Evolutionary conservation across 1,140 invertebrate genomes (phyloP).

Genomic region (Bombus ignitus): DNA sequence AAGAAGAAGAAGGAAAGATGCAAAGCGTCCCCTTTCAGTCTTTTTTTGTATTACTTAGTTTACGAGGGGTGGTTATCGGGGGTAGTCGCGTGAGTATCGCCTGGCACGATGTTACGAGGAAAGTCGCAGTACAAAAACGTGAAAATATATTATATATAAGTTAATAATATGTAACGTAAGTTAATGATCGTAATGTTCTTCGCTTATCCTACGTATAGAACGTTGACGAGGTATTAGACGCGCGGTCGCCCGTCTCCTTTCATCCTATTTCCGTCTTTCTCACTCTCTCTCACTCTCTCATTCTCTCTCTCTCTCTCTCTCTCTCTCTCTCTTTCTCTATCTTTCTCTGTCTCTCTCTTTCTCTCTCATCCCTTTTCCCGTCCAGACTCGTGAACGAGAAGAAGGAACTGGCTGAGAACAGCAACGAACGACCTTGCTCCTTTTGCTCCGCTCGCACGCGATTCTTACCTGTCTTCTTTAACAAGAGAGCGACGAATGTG

Average conservation of each 20-base stretch:
- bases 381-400: background rate
- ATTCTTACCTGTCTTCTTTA: background rate
- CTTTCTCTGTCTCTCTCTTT: background rate
- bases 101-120: conserved; percentile 31
- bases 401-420: background rate
- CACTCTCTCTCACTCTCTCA: background rate
- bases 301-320: background rate
- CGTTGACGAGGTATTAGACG: conserved; percentile 19
- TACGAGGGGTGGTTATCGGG: conserved; percentile 32
- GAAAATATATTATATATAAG: conserved; percentile 58
- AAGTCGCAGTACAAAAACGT: conserved; percentile 68
- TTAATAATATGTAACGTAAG: conserved; percentile 58
- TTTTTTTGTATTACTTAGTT: conserved; percentile 44
- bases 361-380: background rate
- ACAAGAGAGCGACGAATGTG: background rate
- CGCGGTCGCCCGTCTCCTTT: conserved; percentile 19
- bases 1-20: too few relatives aligned
- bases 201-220: conserved; percentile 1
- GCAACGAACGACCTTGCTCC: background rate
- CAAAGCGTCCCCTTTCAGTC: conserved; percentile 17
- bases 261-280: background rate
- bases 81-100: conserved; percentile 9
- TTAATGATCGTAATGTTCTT: conserved; percentile 59
- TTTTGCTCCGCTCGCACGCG: background rate
- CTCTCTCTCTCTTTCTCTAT: background rate